These are phyloP conservation scores for Gymnopithys bicolor DNA, from an alignment of 2,797 vertebrate genomes.

Conservation along the genomic window DNA sequence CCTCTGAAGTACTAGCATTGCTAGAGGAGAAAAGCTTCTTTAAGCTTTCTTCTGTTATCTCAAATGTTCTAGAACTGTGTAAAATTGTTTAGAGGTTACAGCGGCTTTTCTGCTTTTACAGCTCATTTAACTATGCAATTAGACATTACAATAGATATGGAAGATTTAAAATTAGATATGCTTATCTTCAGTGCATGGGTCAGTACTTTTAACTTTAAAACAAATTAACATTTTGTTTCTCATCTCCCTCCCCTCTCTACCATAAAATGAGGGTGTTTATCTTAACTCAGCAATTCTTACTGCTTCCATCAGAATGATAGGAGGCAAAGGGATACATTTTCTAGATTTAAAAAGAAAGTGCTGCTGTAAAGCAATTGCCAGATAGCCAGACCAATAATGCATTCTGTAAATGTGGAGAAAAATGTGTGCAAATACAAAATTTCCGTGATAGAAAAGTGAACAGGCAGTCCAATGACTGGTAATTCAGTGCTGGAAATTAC, in stretches of 20 bases:
- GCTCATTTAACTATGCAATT: constrained; percentile 80
- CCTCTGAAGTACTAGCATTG: constrained; percentile 70
- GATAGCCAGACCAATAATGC: constrained; percentile 63
- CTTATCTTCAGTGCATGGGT: constrained; percentile 73
- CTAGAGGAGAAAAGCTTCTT: constrained; percentile 67
- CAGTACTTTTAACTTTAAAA: constrained; percentile 72
- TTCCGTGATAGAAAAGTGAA: constrained; percentile 69
- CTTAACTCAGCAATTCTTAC: constrained; percentile 75
- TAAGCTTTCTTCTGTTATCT: constrained; percentile 63
- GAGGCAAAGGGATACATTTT: constrained; percentile 62
- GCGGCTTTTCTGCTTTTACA: constrained; percentile 68
- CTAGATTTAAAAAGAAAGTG: constrained; percentile 70
- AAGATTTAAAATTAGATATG: constrained; percentile 81
- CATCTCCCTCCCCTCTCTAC: neutral
- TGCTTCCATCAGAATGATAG: constrained; percentile 67
- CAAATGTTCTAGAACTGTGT: constrained; percentile 71
- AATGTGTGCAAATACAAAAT: constrained; percentile 64
- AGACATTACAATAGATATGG: constrained; percentile 77
- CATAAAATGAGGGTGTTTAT: constrained; percentile 64
- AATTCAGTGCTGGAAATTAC: constrained; percentile 74
- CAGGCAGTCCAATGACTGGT: constrained; percentile 62
- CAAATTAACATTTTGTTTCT: constrained; percentile 68
- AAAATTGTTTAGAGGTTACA: constrained; percentile 73
- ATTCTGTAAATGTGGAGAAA: constrained; percentile 66
- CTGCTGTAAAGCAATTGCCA: constrained; percentile 44